Percentiles rank a stretch among this genome's conserved stretches.
Evolutionary conservation across 2,797 vertebrate species (phyloP).

Genomic region (Typhlichthys eigenmanni): DNA sequence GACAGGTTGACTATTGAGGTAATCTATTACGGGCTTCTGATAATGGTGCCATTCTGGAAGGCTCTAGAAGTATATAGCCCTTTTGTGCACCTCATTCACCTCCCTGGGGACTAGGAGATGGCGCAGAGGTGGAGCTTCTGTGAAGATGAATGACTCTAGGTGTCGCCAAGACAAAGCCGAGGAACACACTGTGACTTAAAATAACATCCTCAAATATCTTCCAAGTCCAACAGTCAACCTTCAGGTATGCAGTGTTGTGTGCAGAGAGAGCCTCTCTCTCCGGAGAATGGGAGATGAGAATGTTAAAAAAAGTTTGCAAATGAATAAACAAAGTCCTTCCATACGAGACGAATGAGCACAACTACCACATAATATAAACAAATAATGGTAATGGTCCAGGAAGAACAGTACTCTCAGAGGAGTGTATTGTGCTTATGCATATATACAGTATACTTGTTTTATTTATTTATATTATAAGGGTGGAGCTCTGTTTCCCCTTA

Average conservation of each 20-base stretch:
- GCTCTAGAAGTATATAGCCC: conserved; percentile 25
- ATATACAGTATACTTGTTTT: too few relatives aligned
- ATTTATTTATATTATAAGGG: too few relatives aligned
- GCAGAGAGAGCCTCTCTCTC: conserved; percentile 7
- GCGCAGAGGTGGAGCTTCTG: conserved; percentile 26
- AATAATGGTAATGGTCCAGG: too few relatives aligned
- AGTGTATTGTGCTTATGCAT: too few relatives aligned
- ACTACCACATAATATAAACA: too few relatives aligned
- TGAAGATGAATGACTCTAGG: conserved; percentile 53
- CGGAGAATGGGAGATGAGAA: not conserved
- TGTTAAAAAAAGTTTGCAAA: too few relatives aligned
- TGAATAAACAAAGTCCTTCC: too few relatives aligned
- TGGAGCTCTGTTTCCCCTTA: too few relatives aligned
- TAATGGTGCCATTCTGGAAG: conserved; percentile 51
- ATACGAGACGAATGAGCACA: too few relatives aligned
- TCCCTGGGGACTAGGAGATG: conserved; percentile 19
- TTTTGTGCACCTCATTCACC: conserved; percentile 26
- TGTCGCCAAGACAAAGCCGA: conserved; percentile 38
- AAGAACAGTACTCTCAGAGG: too few relatives aligned
- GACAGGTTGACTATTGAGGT: conserved; percentile 61
- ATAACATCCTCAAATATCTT: conserved; percentile 46
- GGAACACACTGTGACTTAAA: conserved; percentile 32
- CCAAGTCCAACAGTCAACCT: conserved; percentile 31
- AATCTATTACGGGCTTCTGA: conserved; percentile 63
- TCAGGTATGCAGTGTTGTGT: conserved; percentile 23